A percentile compares a stretch with the other conserved stretches of the same genome.
These are phyloP conservation scores for Rhorus exstirpatorius DNA, from an alignment of 2,888 invertebrate genomes.

Conservation along the genomic window DNA sequence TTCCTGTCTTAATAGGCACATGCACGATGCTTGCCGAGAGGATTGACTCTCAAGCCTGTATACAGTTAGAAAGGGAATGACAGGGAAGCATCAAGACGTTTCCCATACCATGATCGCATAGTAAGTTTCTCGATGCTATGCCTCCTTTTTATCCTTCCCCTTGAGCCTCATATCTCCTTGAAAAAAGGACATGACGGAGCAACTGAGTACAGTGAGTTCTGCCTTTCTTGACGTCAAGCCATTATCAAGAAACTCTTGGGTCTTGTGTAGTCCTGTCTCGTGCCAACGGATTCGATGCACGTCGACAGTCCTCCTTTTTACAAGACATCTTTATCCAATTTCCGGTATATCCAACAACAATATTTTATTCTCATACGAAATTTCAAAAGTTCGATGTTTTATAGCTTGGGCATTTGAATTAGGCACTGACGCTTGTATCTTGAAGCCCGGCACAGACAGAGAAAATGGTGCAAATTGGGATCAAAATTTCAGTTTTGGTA, in stretches of 20 bases:
- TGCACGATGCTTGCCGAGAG: conserved; percentile 2
- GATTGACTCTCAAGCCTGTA: not conserved
- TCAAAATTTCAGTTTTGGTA: too few species aligned
- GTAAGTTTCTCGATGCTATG: not conserved
- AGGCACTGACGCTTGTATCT: too few species aligned
- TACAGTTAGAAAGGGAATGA: not conserved
- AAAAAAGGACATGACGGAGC: conserved; percentile 14
- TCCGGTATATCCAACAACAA: not conserved
- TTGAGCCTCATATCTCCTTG: conserved; percentile 37
- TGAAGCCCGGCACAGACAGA: too few species aligned
- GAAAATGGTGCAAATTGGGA: too few species aligned
- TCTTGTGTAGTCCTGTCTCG: too few species aligned
- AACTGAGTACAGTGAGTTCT: not conserved
- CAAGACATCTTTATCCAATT: conserved; percentile 4
- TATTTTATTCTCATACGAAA: not conserved
- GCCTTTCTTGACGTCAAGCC: conserved; percentile 22
- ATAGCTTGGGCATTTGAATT: not conserved
- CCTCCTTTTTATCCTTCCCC: conserved; percentile 33
- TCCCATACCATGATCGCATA: too few species aligned
- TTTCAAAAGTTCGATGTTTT: not conserved
- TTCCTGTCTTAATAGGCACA: conserved; percentile 39
- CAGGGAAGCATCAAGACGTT: conserved; percentile 8
- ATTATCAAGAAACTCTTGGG: conserved; percentile 2
- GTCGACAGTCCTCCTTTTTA: not conserved
- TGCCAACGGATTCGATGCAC: not conserved